Base-by-base conservation (phyloP, 2,113 vertebrate genomes). In the Micromys minutus region DNA sequence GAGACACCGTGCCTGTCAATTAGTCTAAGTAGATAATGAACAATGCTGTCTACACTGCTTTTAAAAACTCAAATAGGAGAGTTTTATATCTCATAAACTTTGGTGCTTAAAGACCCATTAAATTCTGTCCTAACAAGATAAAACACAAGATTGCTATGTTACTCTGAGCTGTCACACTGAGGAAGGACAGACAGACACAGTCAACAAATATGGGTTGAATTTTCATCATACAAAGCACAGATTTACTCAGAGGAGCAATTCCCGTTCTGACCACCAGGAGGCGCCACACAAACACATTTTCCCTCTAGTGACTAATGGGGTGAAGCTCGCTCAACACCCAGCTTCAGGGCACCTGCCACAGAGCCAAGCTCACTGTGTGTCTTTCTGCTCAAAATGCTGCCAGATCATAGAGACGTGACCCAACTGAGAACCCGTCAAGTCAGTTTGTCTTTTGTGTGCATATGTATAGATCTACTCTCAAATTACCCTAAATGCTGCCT, bases 261-360 rank as follows among this genome's bases (percentile, higher is more conserved):
- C 39, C 39, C 0, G 0, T 0, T 1, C 0, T 45, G 13, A 69
- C 93, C 45, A 42, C 59, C 50, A 96, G 96, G 42, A 61, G 86
- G 89, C 65, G 26, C 36, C 17, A 61, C 21, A 81, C 83, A 95
- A 94, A 75, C 61, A 55, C 65, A 94, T 94, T 36, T 29, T 5
- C 16, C 42, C 16, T 19, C 39, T 3, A 2, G 31, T 5, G 47
- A n/a, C 52, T 42, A 4, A 17, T 57, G 50, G 36, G 26, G 13
- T 21, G 17, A 74, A 11, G 21, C 1, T 31, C 39, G 65, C 29
- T 65, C 24, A 85, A 34, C 26, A 85, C 1, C 39, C 81, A 85
- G 59, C 29, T 19, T 85, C 59, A 11, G 59, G 42, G 29, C 4
- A 21, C 15, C 22, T 42, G n/a, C 79, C n/a, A 61, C 21, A 19